These are phyloP conservation scores for Brachypalpus laphriformis DNA, from an alignment of 2,888 invertebrate genomes.

Conservation along the genomic window DNA sequence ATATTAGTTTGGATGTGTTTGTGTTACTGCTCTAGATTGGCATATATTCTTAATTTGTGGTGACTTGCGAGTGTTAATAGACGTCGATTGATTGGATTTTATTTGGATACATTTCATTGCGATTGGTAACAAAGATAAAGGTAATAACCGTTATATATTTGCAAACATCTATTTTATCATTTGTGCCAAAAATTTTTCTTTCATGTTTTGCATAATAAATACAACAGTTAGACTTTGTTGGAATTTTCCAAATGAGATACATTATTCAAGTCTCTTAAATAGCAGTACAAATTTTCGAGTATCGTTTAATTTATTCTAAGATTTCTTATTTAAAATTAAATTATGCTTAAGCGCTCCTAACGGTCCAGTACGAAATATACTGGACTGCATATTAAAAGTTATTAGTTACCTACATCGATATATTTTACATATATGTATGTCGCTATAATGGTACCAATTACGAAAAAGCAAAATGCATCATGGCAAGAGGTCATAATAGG, in stretches of 20 bases:
- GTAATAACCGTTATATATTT: conserved; percentile 11
- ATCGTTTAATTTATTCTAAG: not conserved
- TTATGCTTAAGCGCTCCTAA: conserved; percentile 7
- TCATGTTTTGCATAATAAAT: conserved; percentile 13
- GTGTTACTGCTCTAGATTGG: conserved; percentile 1
- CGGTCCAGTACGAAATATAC: not conserved
- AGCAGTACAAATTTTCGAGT: not conserved
- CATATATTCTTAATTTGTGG: conserved; percentile 1
- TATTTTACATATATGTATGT: not conserved
- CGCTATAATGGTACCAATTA: conserved; percentile 12
- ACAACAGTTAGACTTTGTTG: conserved; percentile 10
- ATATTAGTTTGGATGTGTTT: not conserved
- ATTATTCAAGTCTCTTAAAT: not conserved
- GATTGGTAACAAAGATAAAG: conserved; percentile 1
- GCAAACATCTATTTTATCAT: too few species aligned
- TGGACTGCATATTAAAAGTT: not conserved
- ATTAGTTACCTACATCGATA: not conserved
- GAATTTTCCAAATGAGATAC: conserved; percentile 3
- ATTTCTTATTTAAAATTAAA: not conserved
- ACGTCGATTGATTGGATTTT: not conserved
- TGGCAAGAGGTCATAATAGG: conserved; percentile 45
- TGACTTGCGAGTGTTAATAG: not conserved
- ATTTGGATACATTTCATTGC: conserved; percentile 6
- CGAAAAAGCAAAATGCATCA: conserved; percentile 32
- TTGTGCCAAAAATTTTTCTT: conserved; percentile 1